Evolutionary conservation across 2,113 vertebrate genomes (phyloP).

Genomic region (Paedocypris sp.): DNA sequence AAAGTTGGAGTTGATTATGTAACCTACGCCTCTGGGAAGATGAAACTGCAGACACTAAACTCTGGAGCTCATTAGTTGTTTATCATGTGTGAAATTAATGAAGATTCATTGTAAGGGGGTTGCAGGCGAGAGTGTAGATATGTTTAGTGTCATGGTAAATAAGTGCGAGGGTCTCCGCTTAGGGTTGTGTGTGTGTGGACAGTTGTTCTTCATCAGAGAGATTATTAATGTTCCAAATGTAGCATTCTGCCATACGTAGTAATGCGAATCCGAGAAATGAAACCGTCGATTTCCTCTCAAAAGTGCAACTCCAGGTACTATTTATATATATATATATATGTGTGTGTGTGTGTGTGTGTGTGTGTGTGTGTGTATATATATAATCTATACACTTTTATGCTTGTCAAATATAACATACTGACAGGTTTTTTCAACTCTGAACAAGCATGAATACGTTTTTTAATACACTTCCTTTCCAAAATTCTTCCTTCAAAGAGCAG

Average conservation of each 20-base stretch:
- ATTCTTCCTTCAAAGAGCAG: neutral
- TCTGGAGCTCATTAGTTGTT: slow-evolving; percentile 46
- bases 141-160: neutral
- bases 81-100: slow-evolving; percentile 51
- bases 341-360: too few species aligned
- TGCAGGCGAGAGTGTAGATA: slow-evolving; percentile 25
- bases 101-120: slow-evolving; percentile 41
- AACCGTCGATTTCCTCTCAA: neutral
- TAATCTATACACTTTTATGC: too few species aligned
- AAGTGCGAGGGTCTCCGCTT: neutral
- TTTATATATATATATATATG: too few species aligned
- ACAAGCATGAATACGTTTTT: neutral
- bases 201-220: neutral
- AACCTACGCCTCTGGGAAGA: neutral
- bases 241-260: slow-evolving; percentile 13
- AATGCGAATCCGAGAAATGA: neutral
- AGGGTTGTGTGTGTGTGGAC: neutral
- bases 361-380: too few species aligned
- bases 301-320: too few species aligned
- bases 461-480: neutral
- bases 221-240: slow-evolving; percentile 11
- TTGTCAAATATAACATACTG: too few species aligned
- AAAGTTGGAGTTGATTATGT: neutral
- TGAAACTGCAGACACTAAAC: slow-evolving; percentile 14
- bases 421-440: too few species aligned